Percentiles rank a stretch among this genome's conserved stretches.
phyloP scores from a whole-genome alignment of 2,888 invertebrate genomes.

The Morpho deidamia region DNA sequence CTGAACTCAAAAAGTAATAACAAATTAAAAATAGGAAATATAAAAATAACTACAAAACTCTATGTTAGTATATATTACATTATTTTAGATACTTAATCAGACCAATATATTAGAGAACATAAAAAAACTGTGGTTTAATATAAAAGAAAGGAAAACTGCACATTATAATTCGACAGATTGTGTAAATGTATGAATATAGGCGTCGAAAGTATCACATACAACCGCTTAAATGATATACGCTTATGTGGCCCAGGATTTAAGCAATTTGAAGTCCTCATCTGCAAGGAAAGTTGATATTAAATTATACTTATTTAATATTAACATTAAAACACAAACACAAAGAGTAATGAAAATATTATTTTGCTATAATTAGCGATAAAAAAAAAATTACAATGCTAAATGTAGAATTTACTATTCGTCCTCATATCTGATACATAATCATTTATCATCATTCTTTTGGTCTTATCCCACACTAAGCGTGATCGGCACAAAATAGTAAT shows the following conservation, averaged over 20 bases:
- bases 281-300: conserved; percentile 35
- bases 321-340: conserved; percentile 18
- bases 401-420: too few species aligned
- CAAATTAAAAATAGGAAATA: too few species aligned
- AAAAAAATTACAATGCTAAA: too few species aligned
- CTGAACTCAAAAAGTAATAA: too few species aligned
- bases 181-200: conserved; percentile 18
- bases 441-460: too few species aligned
- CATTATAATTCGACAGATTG: conserved; percentile 15
- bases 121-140: not conserved
- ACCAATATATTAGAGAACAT: not conserved
- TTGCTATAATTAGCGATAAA: not conserved
- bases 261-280: conserved; percentile 61
- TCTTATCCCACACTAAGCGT: too few species aligned
- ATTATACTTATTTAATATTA: too few species aligned
- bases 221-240: conserved; percentile 19
- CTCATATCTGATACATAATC: too few species aligned
- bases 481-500: too few species aligned
- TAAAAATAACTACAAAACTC: too few species aligned
- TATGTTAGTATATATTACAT: too few species aligned
- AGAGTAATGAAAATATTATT: not conserved
- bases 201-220: conserved; percentile 40
- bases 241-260: conserved; percentile 71
- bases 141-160: not conserved
- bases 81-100: not conserved